Evolutionary conservation across 2,113 vertebrate species (phyloP).

Genomic region (Corydoras sp.): DNA sequence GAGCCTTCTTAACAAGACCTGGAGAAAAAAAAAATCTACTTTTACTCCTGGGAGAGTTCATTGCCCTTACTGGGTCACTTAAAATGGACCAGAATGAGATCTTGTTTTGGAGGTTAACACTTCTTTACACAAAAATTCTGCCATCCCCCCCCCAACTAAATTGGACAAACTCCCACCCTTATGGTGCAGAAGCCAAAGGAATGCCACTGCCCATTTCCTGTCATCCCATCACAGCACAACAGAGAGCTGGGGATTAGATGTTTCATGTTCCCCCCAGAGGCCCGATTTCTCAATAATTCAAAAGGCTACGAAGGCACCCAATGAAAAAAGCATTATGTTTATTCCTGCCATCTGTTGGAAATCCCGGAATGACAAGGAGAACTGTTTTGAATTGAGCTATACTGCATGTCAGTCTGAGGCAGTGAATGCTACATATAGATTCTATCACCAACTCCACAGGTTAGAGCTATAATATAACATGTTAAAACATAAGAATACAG

Average conservation of each 20-base stretch:
- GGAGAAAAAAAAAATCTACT: background rate
- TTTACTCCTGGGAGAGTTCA: background rate
- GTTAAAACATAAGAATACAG: background rate
- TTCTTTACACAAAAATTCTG: background rate
- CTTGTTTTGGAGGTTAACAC: background rate
- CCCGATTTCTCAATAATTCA: slow-evolving; percentile 56
- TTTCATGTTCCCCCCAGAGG: slow-evolving; percentile 27
- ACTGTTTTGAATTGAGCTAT: slow-evolving; percentile 58
- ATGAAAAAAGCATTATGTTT: slow-evolving; percentile 59
- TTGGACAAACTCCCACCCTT: background rate
- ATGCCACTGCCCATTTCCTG: slow-evolving; percentile 30
- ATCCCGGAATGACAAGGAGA: slow-evolving; percentile 37
- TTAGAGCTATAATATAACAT: background rate
- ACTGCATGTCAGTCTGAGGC: slow-evolving; percentile 48
- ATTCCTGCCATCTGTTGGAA: slow-evolving; percentile 65
- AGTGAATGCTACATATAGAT: slow-evolving; percentile 34
- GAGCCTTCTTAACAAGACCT: no score
- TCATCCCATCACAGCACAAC: slow-evolving; percentile 17
- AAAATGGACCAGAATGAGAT: slow-evolving; percentile 9
- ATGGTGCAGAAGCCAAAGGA: slow-evolving; percentile 6
- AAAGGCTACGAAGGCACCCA: slow-evolving; percentile 50
- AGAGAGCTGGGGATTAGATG: slow-evolving; percentile 23
- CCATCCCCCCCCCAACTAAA: slow-evolving; percentile 1
- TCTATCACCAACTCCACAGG: background rate
- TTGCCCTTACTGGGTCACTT: slow-evolving; percentile 1